These are phyloP conservation scores for Pycnonotus jocosus DNA, from an alignment of 2,113 vertebrate species.

Conservation along the genomic window DNA sequence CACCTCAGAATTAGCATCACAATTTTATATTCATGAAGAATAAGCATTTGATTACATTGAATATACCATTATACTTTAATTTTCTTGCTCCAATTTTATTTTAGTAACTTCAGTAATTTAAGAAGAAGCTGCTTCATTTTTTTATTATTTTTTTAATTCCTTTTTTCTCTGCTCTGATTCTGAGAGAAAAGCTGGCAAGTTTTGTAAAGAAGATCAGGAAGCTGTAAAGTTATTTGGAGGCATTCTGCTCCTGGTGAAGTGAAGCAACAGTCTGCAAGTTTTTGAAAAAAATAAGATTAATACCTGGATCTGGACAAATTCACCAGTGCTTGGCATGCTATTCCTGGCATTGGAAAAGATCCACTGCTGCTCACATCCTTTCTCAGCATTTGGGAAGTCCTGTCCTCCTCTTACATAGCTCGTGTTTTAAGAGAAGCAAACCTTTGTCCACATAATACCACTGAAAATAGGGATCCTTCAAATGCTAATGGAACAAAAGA, in stretches of 20 bases:
- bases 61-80: neutral
- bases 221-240: neutral
- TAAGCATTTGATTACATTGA: neutral
- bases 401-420: neutral
- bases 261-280: neutral
- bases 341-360: neutral
- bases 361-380: neutral
- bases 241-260: neutral
- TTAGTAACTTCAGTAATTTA: neutral
- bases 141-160: neutral
- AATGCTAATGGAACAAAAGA: neutral
- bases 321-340: neutral
- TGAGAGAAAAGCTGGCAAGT: neutral
- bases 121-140: neutral
- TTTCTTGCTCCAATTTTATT: neutral
- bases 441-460: neutral
- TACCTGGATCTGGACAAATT: neutral
- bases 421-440: neutral
- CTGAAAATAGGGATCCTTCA: neutral
- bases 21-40: constrained; percentile 13
- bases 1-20: neutral
- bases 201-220: neutral
- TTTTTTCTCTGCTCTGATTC: neutral
- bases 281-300: neutral
- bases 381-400: neutral